A percentile compares a stretch with the other conserved stretches of the same genome.
Evolutionary conservation across 2,113 vertebrate genomes (phyloP).

Genomic region (Pelusios castaneus): DNA sequence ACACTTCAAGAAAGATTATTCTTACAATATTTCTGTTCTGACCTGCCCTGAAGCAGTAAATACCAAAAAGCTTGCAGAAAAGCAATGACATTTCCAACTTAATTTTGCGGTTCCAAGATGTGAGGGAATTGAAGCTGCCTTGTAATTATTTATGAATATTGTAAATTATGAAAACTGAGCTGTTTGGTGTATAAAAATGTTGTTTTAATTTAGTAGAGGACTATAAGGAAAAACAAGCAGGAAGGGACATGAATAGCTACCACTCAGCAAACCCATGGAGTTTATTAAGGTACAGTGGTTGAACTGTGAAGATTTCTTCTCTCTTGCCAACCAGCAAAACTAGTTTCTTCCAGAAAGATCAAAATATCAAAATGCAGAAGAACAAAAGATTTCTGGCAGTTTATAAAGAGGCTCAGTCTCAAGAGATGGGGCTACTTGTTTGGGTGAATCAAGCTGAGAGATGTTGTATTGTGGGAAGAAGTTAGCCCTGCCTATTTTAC

Average conservation of each 20-base stretch:
- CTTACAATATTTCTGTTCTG: too few relatives aligned
- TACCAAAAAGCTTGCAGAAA: not conserved
- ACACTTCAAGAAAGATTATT: too few relatives aligned
- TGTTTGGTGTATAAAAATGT: not conserved
- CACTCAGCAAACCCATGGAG: not conserved
- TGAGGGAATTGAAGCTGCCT: not conserved
- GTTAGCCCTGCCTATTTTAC: too few relatives aligned
- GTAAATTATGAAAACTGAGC: too few relatives aligned
- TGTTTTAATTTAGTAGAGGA: not conserved
- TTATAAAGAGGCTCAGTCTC: not conserved
- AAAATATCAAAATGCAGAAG: not conserved
- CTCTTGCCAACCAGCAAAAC: too few relatives aligned
- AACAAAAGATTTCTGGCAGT: not conserved
- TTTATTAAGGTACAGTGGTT: too few relatives aligned
- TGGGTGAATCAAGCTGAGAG: not conserved
- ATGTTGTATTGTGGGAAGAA: not conserved
- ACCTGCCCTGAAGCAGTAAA: not conserved
- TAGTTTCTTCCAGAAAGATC: not conserved
- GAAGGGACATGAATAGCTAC: not conserved
- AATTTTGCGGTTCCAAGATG: not conserved
- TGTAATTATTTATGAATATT: too few relatives aligned
- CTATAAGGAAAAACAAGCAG: not conserved
- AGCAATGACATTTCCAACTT: not conserved
- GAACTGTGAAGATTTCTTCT: too few relatives aligned
- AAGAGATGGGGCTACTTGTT: not conserved